Evolutionary conservation across 2,113 vertebrate species (phyloP).

Genomic region (Bathybates hornii): DNA sequence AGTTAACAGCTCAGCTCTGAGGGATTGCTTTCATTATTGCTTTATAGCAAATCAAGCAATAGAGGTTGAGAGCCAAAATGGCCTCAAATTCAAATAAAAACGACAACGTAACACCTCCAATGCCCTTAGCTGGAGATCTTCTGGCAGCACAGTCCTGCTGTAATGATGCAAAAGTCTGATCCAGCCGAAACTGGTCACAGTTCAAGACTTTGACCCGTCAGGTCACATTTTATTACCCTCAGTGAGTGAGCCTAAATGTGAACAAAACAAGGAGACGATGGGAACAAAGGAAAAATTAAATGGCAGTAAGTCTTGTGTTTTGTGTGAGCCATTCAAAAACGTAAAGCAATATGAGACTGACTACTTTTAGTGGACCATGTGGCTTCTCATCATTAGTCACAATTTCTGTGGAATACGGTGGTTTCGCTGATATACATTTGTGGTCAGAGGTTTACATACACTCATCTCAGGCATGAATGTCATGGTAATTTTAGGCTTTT

Average conservation of each 20-base stretch:
- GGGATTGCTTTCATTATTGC: slow-evolving; percentile 1
- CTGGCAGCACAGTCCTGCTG: neutral
- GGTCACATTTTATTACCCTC: slow-evolving; percentile 1
- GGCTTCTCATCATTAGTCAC: neutral
- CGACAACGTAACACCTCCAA: neutral
- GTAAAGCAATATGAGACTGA: neutral
- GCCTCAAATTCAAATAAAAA: slow-evolving; percentile 9
- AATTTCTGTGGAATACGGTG: neutral
- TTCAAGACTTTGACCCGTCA: neutral
- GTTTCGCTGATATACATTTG: neutral
- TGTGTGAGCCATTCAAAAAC: neutral
- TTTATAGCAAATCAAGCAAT: slow-evolving; percentile 20
- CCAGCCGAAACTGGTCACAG: neutral
- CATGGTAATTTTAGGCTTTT: neutral
- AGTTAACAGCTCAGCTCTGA: slow-evolving; percentile 29
- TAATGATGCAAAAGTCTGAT: neutral
- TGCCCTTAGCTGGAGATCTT: neutral
- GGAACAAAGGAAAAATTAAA: neutral
- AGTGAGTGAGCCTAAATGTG: neutral
- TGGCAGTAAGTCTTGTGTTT: neutral
- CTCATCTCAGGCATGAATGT: neutral
- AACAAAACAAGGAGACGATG: neutral
- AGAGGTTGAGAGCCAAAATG: slow-evolving; percentile 6
- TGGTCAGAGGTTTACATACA: neutral
- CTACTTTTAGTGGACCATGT: neutral